phyloP scores from a whole-genome alignment of 2,888 invertebrate species.

The Cephus spinipes region DNA sequence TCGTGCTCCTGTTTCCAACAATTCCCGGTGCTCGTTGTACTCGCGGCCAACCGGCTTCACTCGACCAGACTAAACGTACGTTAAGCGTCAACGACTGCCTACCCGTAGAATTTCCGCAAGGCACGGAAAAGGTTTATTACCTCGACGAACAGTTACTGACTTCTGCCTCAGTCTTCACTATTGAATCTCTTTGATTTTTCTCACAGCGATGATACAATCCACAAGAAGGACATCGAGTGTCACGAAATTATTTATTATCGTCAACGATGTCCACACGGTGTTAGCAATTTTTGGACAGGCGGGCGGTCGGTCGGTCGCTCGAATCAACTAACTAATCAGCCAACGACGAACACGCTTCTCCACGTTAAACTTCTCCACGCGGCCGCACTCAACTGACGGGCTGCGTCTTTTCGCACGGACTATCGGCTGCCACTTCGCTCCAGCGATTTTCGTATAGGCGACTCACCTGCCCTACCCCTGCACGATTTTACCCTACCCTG shows the following conservation, averaged over 20 bases:
- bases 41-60: neutral
- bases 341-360: neutral
- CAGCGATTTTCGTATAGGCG: slow-evolving; percentile 31
- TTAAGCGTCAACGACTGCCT: neutral
- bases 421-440: slow-evolving; percentile 18
- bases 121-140: neutral
- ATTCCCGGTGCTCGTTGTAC: neutral
- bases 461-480: slow-evolving; percentile 17
- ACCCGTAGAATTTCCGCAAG: neutral
- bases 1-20: neutral
- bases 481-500: slow-evolving; percentile 10
- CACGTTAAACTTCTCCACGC: slow-evolving; percentile 29
- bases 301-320: neutral
- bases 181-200: neutral
- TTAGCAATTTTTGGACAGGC: neutral
- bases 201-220: neutral
- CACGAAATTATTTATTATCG: neutral
- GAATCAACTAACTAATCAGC: neutral
- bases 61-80: neutral
- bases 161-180: neutral
- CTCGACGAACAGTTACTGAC: neutral
- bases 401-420: slow-evolving; percentile 44
- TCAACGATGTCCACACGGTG: neutral
- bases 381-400: slow-evolving; percentile 49
- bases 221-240: neutral